phyloP scores from a whole-genome alignment of 92 coral and sea anemone genomes.

The Zoanthus sociatus region DNA sequence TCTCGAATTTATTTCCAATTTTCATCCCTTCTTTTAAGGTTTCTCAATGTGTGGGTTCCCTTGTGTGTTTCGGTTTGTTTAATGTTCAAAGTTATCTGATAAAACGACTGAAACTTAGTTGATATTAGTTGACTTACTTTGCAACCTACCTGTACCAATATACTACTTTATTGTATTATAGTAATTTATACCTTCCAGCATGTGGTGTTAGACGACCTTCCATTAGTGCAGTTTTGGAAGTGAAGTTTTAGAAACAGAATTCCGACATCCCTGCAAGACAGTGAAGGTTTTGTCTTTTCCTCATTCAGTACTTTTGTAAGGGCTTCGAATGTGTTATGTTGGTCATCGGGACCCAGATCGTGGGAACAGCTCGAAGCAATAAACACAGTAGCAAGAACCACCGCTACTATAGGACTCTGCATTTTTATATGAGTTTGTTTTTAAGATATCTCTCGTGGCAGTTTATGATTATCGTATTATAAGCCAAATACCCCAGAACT shows the following conservation, averaged over 20 bases:
- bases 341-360: conserved; percentile 1
- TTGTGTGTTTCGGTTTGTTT: not conserved
- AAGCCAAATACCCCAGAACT: too few relatives aligned
- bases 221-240: conserved; percentile 3
- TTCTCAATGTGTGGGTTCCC: not conserved
- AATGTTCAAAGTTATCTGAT: not conserved
- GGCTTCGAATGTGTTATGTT: conserved; percentile 27
- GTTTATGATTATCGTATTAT: too few relatives aligned
- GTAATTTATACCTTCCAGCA: conserved; percentile 37
- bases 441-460: too few relatives aligned
- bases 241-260: not conserved
- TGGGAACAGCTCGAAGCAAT: not conserved
- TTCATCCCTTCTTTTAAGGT: not conserved
- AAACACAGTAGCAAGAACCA: not conserved
- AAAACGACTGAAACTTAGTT: not conserved
- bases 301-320: conserved; percentile 21
- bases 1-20: not conserved
- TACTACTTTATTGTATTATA: not conserved
- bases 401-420: not conserved
- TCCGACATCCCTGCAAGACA: not conserved
- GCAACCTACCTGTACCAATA: not conserved
- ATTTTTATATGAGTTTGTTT: not conserved
- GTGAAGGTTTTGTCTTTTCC: not conserved
- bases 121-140: not conserved
- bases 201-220: not conserved